phyloP scores from a whole-genome alignment of 2,797 vertebrate genomes.

The Cossypha niveicapilla region DNA sequence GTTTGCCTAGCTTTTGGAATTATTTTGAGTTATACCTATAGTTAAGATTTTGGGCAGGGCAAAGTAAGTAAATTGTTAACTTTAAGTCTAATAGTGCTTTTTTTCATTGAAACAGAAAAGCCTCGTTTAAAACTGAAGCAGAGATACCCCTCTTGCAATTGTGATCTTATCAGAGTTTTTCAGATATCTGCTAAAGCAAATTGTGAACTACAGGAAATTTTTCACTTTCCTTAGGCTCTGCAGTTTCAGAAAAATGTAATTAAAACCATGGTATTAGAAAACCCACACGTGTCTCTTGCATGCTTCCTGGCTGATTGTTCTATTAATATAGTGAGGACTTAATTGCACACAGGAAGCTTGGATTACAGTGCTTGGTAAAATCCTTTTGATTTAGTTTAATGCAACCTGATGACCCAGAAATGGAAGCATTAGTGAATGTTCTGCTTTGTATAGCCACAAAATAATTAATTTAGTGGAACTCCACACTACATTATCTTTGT shows the following conservation, averaged over 20 bases:
- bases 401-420: not conserved
- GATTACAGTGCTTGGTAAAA: not conserved
- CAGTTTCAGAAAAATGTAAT: not conserved
- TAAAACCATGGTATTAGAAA: not conserved
- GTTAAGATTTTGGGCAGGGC: not conserved
- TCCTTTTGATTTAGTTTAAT: conserved; percentile 4
- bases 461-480: conserved; percentile 8
- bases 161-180: not conserved
- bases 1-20: not conserved
- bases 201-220: not conserved
- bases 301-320: not conserved
- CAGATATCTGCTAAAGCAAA: not conserved
- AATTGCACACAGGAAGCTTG: not conserved
- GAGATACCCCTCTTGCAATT: not conserved
- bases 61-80: not conserved
- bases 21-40: not conserved
- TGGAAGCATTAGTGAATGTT: not conserved
- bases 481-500: not conserved
- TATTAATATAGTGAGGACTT: not conserved
- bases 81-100: not conserved
- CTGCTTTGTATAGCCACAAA: not conserved
- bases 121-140: not conserved
- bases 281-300: not conserved
- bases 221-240: not conserved
- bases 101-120: not conserved